Evolutionary conservation across 1,140 invertebrate species (phyloP).

Genomic region (Elysia chlorotica): DNA sequence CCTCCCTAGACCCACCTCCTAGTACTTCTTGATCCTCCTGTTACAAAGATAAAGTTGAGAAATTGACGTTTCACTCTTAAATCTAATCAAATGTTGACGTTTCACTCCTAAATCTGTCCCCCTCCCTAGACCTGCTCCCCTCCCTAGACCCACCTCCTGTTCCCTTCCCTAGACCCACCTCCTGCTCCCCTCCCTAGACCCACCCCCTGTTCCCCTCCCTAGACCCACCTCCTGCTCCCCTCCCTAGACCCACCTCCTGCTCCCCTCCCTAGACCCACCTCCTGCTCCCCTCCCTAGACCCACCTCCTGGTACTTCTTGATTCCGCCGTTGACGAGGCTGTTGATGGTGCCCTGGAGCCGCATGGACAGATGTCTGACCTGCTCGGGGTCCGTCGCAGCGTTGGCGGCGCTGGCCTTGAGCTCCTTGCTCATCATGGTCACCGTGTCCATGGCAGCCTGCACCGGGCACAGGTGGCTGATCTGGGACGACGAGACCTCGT

Average conservation of each 20-base stretch:
- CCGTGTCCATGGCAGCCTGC: slow-evolving; percentile 46
- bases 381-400: slow-evolving; percentile 23
- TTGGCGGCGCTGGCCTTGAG: slow-evolving; percentile 33
- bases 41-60: too few relatives aligned
- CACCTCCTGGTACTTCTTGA: slow-evolving; percentile 56
- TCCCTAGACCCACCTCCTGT: slow-evolving; percentile 42
- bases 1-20: slow-evolving; percentile 40
- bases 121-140: too few relatives aligned
- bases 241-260: too few relatives aligned
- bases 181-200: not conserved
- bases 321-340: slow-evolving; percentile 54
- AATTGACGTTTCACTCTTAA: too few relatives aligned
- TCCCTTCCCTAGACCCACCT: too few relatives aligned
- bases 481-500: slow-evolving; percentile 45
- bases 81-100: not conserved
- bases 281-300: slow-evolving; percentile 15
- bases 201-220: not conserved
- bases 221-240: not conserved
- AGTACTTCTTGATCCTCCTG: slow-evolving; percentile 55
- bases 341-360: slow-evolving; percentile 66
- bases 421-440: slow-evolving; percentile 45
- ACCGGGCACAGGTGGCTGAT: slow-evolving; percentile 41
- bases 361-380: slow-evolving; percentile 90
- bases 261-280: slow-evolving; percentile 33
- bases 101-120: not conserved